A percentile compares a stretch with the other conserved stretches of the same genome.
Evolutionary conservation across 2,113 vertebrate species (phyloP).

Genomic region (Prinia subflava): DNA sequence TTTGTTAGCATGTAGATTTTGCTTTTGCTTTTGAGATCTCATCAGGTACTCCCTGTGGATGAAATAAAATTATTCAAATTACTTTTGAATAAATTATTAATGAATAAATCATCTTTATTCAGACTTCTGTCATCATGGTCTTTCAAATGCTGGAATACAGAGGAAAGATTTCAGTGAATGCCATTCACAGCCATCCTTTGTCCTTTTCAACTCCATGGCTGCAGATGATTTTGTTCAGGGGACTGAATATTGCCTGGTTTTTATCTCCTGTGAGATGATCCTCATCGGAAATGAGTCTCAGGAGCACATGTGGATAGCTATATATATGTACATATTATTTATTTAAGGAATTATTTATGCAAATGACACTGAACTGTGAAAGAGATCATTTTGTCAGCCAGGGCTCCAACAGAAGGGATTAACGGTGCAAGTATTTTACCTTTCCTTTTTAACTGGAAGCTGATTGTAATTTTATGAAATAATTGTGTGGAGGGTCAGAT

Average conservation of each 20-base stretch:
- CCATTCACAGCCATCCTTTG: neutral
- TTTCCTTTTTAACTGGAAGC: slow-evolving; percentile 12
- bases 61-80: neutral
- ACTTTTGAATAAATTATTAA: neutral
- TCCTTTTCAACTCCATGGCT: slow-evolving; percentile 52
- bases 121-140: neutral
- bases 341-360: slow-evolving; percentile 50
- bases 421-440: neutral
- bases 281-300: slow-evolving; percentile 44
- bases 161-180: slow-evolving; percentile 8
- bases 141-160: slow-evolving; percentile 1
- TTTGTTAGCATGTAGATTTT: neutral
- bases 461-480: neutral
- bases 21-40: neutral
- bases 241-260: slow-evolving; percentile 31
- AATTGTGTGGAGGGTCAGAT: neutral
- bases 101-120: neutral
- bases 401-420: slow-evolving; percentile 34
- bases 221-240: slow-evolving; percentile 54
- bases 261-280: slow-evolving; percentile 63
- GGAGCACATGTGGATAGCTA: slow-evolving; percentile 39
- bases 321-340: slow-evolving; percentile 19
- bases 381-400: slow-evolving; percentile 30
- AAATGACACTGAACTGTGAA: slow-evolving; percentile 14
- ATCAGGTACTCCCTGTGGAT: neutral